Evolutionary conservation across 2,113 vertebrate species (phyloP).

Genomic region (Mola mola): DNA sequence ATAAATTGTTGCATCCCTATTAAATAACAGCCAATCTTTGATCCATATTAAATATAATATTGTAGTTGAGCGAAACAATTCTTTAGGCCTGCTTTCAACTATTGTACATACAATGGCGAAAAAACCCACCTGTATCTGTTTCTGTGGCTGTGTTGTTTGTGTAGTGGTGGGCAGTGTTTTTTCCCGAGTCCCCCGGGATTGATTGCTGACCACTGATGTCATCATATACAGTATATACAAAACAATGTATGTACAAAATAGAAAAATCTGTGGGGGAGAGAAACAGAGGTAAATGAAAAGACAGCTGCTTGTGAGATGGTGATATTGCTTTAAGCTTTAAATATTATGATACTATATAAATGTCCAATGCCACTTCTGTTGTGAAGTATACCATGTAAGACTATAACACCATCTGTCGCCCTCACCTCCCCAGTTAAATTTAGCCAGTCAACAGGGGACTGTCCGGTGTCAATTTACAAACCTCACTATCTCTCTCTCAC

Average conservation of each 20-base stretch:
- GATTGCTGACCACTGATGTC: constrained; percentile 96
- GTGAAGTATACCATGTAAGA: constrained; percentile 75
- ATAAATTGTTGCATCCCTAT: too few species aligned
- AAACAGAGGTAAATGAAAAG: background rate
- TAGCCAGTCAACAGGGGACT: constrained; percentile 73
- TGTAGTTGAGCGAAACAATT: too few species aligned
- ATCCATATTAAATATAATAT: too few species aligned
- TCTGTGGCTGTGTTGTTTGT: constrained; percentile 90
- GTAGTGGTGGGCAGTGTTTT: constrained; percentile 85
- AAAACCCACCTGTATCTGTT: constrained; percentile 91
- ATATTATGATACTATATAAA: constrained; percentile 6
- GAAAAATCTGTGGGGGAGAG: constrained; percentile 89
- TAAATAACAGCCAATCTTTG: too few species aligned
- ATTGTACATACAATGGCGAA: too few species aligned
- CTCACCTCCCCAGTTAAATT: constrained; percentile 76
- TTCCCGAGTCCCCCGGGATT: constrained; percentile 90
- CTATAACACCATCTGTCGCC: constrained; percentile 74
- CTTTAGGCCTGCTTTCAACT: too few species aligned
- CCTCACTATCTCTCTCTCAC: constrained; percentile 39
- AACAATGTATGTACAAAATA: constrained; percentile 99
- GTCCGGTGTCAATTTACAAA: constrained; percentile 80
- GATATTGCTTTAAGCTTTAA: background rate
- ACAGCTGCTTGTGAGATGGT: background rate
- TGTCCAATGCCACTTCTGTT: constrained; percentile 32
- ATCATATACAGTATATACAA: constrained; percentile 99